A percentile compares a stretch with the other conserved stretches of the same genome.
phyloP scores from a whole-genome alignment of 1,140 invertebrate species.

The Drosophila melanica region DNA sequence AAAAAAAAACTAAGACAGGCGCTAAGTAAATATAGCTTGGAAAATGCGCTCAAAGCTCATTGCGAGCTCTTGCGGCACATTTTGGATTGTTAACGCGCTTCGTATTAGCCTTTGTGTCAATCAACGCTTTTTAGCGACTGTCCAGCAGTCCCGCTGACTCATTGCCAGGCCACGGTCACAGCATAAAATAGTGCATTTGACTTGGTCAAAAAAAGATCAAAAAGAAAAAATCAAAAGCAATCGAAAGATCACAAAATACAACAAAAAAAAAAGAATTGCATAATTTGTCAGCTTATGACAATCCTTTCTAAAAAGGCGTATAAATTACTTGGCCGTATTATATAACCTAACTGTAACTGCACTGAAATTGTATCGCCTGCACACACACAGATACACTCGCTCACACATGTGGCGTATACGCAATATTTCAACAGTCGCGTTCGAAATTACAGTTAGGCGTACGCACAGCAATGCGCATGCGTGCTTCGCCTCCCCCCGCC shows the following conservation, averaged over 20 bases:
- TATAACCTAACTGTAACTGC: conserved; percentile 55
- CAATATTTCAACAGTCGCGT: conserved; percentile 67
- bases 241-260: conserved; percentile 15
- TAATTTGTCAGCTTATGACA: conserved; percentile 40
- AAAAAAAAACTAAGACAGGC: conserved; percentile 7
- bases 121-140: conserved; percentile 30
- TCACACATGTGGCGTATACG: conserved; percentile 66
- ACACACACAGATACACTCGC: conserved; percentile 45
- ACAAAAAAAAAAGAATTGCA: conserved; percentile 24
- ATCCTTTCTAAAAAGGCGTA: conserved; percentile 72
- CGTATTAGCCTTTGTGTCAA: conserved; percentile 45
- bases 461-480: conserved; percentile 76
- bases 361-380: conserved; percentile 68
- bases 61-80: conserved; percentile 7
- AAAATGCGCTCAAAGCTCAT: conserved; percentile 14
- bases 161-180: conserved; percentile 36
- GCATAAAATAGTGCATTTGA: conserved; percentile 10
- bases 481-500: conserved; percentile 32
- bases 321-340: conserved; percentile 65
- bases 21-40: conserved; percentile 31
- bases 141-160: conserved; percentile 24
- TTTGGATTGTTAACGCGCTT: conserved; percentile 22
- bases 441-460: conserved; percentile 72
- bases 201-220: conserved; percentile 18
- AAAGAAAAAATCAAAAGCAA: not conserved